Evolutionary conservation across 2,113 vertebrate genomes (phyloP), one percentile per base, ranked within the genome.

Genomic region (Lontra canadensis): DNA sequence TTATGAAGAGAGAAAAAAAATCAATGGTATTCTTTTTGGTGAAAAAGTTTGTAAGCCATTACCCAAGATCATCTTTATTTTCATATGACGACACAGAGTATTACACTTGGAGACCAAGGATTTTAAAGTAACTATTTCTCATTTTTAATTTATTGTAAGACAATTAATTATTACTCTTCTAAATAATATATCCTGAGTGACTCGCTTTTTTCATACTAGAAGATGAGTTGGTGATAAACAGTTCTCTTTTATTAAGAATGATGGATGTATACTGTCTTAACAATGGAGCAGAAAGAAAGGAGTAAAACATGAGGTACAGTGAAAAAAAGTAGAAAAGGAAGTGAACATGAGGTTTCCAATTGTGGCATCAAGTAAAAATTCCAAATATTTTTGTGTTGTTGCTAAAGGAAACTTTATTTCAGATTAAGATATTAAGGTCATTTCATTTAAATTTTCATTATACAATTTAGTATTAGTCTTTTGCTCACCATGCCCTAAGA

Each of bases 131-230:
- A 71, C 29, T 74, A 4, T 17, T 74, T 90, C 15, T 90, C 20
- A 49, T 73, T 73, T 92, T 87, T 90, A 91, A 90, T 73, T 67
- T 80, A 80, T 88, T 84, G 13, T 47, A 93, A 61, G 20, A 61
- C 44, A 80, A 13, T 52, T 90, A n/a, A 74, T 63, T 94, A 73
- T 88, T 85, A 47, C 7, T 34, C 25, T 47, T 82, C 14, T 89
- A 96, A 86, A 63, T 61, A 89, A 47, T 26, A 23, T 26, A 57
- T 86, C 12, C 18, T 36, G 18, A 85, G 25, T 26, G 11, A 80
- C 21, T 52, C 26, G 7, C 6, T 85, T 81, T 74, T 65, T 81
- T 55, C 4, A 8, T 42, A 20, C 17, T 71, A 88, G 36, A 86
- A 90, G 67, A 59, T 79, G 44, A 83, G n/a, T 79, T 92, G 42